Base-by-base conservation (phyloP, 2,888 invertebrate species). In the Perithous albicinctus region DNA sequence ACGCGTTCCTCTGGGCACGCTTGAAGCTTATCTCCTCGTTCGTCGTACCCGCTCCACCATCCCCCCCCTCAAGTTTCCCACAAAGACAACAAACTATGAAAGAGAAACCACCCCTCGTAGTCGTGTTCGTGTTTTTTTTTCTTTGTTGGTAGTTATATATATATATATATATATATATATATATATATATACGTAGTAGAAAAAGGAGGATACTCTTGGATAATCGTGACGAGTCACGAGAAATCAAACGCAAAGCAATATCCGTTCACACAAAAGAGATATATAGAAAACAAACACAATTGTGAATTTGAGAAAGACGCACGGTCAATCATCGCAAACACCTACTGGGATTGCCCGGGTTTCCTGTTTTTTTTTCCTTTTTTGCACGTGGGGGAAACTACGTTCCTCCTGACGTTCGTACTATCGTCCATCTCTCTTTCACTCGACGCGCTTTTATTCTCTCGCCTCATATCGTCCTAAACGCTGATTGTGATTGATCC, bases 121-220 rank as follows among this genome's bases (percentile, higher is more conserved):
- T 88, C 84, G 88, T 89, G 85, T 87, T 88, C 89, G 88, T 91
- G 88, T 87, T 88, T 88, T 88, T 88, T 89, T 88, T 86, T 83
- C 84, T 84, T 64, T 85, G 82, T 84, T 84, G 78, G 82, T 84
- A 85, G 83, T 84, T 43, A 74, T 69, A 61, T 29, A 29, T 29
- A 29, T 29, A 29, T 29, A 29, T 29, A 5, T 29, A 29, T 29
- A 5, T 29, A 29, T 29, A 5, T 29, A 15, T 43, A 15, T 43
- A 15, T 38, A 81, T 69, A 84, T 78, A 86, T 85, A 85, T 85
- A 86, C 85, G 83, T 86, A 86, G 85, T 85, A 84, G 41, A 81
- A 85, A 85, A 84, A 85, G 83, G 84, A 86, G 87, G 86, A 86
- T 87, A 84, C 84, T 83, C 85, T 82, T 85, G 77, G 82, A 86